Evolutionary conservation across 1,140 invertebrate genomes (phyloP).

Genomic region (Drosophila nigromelanica): DNA sequence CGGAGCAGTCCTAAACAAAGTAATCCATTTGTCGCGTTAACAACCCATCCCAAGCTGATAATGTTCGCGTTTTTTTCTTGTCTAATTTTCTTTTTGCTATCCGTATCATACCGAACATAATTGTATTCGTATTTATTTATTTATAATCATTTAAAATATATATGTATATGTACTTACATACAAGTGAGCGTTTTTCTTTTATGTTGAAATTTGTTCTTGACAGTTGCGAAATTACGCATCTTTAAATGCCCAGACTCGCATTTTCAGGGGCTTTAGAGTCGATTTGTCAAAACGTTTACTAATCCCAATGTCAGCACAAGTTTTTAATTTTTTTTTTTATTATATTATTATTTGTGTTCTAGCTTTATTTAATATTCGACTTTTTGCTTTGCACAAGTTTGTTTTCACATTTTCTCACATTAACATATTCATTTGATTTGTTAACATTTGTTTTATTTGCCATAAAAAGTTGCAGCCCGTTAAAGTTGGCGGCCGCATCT

Average conservation of each 20-base stretch:
- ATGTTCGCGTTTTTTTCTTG: constrained; percentile 24
- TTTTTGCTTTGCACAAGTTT: constrained; percentile 14
- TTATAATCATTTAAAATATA: constrained; percentile 77
- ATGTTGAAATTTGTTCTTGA: not conserved
- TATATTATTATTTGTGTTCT: constrained; percentile 19
- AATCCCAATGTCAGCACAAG: constrained; percentile 56
- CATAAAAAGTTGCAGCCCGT: constrained; percentile 75
- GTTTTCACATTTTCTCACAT: constrained; percentile 31
- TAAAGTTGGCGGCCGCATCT: constrained; percentile 67
- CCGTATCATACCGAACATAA: constrained; percentile 39
- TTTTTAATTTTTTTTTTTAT: constrained; percentile 5
- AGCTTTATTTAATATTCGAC: not conserved
- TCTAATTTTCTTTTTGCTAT: constrained; percentile 33
- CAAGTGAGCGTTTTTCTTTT: not conserved
- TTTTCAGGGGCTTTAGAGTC: constrained; percentile 44
- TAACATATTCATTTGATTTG: constrained; percentile 39
- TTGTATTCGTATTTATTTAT: constrained; percentile 77
- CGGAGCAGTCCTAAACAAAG: constrained; percentile 39
- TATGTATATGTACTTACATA: constrained; percentile 30
- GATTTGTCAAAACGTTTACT: constrained; percentile 75
- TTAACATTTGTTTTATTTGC: constrained; percentile 67
- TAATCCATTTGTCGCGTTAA: not conserved
- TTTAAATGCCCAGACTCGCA: not conserved
- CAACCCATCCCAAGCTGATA: constrained; percentile 9
- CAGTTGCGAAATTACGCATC: constrained; percentile 8